Percentiles rank a stretch among this genome's conserved stretches.
phyloP scores from a whole-genome alignment of 2,888 invertebrate genomes.

The Empis stercorea region DNA sequence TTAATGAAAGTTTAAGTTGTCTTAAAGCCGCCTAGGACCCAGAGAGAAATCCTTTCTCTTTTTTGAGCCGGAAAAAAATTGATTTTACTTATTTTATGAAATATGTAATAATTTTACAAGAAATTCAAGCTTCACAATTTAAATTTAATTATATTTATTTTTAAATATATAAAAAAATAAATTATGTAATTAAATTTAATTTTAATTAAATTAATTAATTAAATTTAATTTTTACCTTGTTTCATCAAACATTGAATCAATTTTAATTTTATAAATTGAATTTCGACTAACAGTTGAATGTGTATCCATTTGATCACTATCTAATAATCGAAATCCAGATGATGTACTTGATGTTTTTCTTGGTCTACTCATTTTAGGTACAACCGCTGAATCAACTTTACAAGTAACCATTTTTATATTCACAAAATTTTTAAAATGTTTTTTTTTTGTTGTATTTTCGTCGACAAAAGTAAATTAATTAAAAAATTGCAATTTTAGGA shows the following conservation, averaged over 20 bases:
- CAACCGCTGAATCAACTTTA: constrained; percentile 30
- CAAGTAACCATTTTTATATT: constrained; percentile 34
- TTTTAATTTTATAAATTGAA: constrained; percentile 67
- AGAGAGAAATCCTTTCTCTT: too few relatives aligned
- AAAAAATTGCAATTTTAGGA: too few relatives aligned
- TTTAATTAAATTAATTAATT: neutral
- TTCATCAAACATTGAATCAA: constrained; percentile 76
- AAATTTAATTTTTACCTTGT: constrained; percentile 38
- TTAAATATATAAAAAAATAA: too few relatives aligned
- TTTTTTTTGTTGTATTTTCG: neutral
- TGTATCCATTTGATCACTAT: constrained; percentile 33
- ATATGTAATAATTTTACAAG: too few relatives aligned
- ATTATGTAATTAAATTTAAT: too few relatives aligned
- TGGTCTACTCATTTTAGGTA: constrained; percentile 26
- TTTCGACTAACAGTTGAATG: constrained; percentile 38
- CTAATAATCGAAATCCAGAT: constrained; percentile 35
- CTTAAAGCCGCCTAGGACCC: too few relatives aligned
- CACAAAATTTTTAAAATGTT: neutral
- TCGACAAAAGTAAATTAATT: too few relatives aligned
- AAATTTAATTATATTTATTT: too few relatives aligned
- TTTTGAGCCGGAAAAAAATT: too few relatives aligned
- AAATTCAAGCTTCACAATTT: too few relatives aligned
- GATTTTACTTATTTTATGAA: too few relatives aligned
- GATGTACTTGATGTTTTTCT: constrained; percentile 29
- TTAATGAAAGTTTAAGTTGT: too few relatives aligned